phyloP scores from a whole-genome alignment of 2,113 vertebrate species.

The Daubentonia madagascariensis region DNA sequence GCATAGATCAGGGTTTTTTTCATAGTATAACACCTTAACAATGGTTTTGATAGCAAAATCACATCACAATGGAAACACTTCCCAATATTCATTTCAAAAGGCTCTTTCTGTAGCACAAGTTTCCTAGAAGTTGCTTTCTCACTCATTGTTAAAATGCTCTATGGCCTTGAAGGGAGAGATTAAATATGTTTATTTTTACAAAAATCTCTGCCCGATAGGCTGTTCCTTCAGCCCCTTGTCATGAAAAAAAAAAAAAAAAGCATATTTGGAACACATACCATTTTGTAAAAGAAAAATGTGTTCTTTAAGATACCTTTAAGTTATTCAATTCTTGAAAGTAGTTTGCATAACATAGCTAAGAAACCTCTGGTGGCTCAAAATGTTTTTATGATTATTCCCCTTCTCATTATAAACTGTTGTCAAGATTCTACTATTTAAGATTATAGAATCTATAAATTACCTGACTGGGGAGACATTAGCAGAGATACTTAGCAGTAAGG shows the following conservation, averaged over 20 bases:
- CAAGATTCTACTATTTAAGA: neutral
- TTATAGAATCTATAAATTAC: neutral
- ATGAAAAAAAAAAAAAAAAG: neutral
- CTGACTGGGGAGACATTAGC: neutral
- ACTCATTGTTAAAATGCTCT: conserved; percentile 6
- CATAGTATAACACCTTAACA: neutral
- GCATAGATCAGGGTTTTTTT: neutral
- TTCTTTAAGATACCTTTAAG: neutral
- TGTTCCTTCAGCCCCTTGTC: neutral
- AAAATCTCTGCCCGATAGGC: neutral
- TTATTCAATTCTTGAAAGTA: neutral
- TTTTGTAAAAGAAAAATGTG: neutral
- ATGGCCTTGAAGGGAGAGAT: conserved; percentile 12
- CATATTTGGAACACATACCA: neutral
- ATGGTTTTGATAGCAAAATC: conserved; percentile 29
- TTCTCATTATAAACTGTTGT: neutral
- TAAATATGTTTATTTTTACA: conserved; percentile 27
- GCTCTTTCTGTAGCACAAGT: neutral
- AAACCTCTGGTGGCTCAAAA: neutral
- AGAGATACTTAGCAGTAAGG: neutral
- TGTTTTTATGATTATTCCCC: neutral
- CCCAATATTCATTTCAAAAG: neutral
- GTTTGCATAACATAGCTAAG: neutral
- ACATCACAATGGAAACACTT: neutral
- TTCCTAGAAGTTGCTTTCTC: neutral